Conservation (phyloP, 1,140 invertebrate genomes). For the Acromyrmex heyeri region DNA sequence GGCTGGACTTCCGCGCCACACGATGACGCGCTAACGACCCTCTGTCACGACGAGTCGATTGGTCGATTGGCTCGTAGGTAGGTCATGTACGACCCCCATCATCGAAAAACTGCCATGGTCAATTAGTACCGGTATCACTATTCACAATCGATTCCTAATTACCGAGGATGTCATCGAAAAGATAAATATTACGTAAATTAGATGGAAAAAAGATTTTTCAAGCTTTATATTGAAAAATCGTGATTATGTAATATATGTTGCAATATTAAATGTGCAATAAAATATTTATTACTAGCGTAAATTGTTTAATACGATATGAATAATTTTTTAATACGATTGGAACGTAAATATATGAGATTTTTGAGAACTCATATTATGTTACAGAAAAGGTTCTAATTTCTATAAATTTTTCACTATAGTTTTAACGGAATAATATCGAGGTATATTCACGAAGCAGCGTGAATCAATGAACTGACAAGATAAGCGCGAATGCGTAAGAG, state of each 20-base stretch:
- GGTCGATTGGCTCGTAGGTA: constrained; percentile 49
- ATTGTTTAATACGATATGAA: neutral
- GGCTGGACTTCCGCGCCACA: constrained; percentile 36
- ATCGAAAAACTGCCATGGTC: constrained; percentile 31
- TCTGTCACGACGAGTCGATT: constrained; percentile 54
- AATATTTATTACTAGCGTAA: neutral
- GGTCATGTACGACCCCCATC: constrained; percentile 42
- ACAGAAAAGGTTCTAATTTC: neutral
- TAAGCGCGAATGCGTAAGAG: constrained; percentile 26
- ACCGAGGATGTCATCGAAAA: neutral
- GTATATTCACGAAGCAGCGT: no score
- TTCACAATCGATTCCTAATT: neutral
- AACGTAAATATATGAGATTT: neutral
- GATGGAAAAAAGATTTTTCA: neutral
- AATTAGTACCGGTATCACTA: constrained; percentile 27
- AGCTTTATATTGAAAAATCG: neutral
- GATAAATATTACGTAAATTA: neutral
- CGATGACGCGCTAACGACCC: constrained; percentile 61
- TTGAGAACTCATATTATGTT: neutral
- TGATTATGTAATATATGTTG: neutral
- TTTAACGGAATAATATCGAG: neutral
- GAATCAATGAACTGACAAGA: constrained; percentile 40
- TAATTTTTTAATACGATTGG: neutral
- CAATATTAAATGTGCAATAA: neutral
- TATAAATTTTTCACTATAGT: neutral